A percentile compares a stretch with the other conserved stretches of the same genome.
Conservation (phyloP, 2,797 vertebrate species). For the Apodemus agrarius region DNA sequence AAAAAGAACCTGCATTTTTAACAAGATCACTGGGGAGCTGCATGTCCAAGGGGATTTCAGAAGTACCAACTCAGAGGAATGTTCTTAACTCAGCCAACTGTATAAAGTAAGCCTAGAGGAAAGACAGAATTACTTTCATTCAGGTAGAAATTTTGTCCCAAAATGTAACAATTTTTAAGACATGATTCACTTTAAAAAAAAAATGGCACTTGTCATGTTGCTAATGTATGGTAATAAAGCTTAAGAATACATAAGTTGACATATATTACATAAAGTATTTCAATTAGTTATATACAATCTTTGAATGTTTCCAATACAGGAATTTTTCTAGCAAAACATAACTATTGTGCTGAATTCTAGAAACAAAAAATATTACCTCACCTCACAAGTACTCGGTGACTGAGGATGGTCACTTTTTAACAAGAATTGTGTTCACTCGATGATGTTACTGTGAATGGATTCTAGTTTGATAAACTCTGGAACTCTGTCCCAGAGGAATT, state of each 20-base stretch:
- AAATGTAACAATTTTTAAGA: slow-evolving; percentile 33
- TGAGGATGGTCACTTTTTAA: background rate
- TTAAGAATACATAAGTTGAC: slow-evolving; percentile 48
- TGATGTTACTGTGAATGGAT: background rate
- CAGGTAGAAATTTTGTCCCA: background rate
- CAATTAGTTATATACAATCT: slow-evolving; percentile 51
- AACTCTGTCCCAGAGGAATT: slow-evolving; percentile 42
- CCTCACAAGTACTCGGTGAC: slow-evolving; percentile 27
- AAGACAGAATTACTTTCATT: slow-evolving; percentile 39
- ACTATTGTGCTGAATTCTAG: background rate
- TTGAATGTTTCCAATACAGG: slow-evolving; percentile 49
- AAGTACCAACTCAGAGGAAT: background rate
- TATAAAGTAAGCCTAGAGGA: background rate
- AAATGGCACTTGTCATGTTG: background rate
- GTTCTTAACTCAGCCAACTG: background rate
- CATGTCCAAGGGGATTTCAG: background rate
- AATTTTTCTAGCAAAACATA: slow-evolving; percentile 60
- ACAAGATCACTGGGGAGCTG: background rate
- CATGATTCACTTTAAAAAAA: background rate
- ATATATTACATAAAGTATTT: slow-evolving; percentile 50
- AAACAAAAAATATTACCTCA: slow-evolving; percentile 52
- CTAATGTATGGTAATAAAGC: slow-evolving; percentile 21
- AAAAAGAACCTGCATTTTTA: background rate
- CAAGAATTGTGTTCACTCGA: slow-evolving; percentile 26
- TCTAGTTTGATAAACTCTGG: slow-evolving; percentile 2